These are phyloP conservation scores for Macrosoma leucophasiata DNA, from an alignment of 2,888 invertebrate genomes.

Conservation along the genomic window DNA sequence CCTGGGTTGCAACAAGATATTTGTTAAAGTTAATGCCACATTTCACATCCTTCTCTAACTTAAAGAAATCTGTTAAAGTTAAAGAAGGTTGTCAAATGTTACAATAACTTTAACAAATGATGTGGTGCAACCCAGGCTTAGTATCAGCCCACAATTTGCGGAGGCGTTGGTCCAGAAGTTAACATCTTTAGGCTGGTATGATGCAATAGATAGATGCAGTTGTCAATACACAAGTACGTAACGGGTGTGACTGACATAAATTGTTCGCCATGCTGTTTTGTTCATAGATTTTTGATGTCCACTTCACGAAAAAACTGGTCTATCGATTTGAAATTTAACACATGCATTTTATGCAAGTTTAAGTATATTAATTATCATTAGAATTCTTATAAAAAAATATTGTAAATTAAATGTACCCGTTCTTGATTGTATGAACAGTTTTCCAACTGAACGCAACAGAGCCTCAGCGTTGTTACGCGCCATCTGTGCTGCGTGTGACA, in stretches of 20 bases:
- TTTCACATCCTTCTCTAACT: no score
- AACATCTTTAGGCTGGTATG: no score
- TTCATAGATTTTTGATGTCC: conserved; percentile 7
- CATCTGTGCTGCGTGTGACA: conserved; percentile 32
- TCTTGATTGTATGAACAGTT: conserved; percentile 23
- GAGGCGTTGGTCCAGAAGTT: no score
- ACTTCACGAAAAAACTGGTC: conserved; percentile 1
- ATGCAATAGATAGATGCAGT: no score
- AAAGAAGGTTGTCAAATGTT: no score
- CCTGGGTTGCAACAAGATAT: no score
- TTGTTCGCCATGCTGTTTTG: not conserved
- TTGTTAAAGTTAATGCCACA: no score
- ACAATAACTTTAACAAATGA: no score
- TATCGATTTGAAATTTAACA: conserved; percentile 5
- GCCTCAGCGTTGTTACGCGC: conserved; percentile 27
- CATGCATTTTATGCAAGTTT: conserved; percentile 21
- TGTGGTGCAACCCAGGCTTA: no score
- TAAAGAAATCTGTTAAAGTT: no score
- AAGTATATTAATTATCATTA: conserved; percentile 15
- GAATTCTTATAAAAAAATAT: conserved; percentile 9
- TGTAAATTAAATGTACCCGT: conserved; percentile 27
- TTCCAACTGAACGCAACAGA: conserved; percentile 30
- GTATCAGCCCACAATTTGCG: no score
- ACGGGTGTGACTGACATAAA: not conserved
- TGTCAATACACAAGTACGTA: conserved; percentile 9